Evolutionary conservation across 92 coral and sea anemone species (phyloP).

Genomic region (Paramuricea clavata): DNA sequence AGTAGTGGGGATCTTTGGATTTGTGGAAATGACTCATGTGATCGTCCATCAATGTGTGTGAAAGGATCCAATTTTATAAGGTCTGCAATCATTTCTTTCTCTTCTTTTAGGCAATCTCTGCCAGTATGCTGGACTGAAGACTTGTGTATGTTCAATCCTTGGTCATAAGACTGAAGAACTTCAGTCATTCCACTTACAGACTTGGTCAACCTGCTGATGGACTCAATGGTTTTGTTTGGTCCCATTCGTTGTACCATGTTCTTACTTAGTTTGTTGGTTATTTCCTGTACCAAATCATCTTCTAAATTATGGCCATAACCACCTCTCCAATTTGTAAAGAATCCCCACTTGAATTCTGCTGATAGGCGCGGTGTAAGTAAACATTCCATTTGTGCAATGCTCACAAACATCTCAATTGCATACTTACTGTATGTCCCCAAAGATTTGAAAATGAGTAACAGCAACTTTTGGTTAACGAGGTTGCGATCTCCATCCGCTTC

Average conservation of each 20-base stretch:
- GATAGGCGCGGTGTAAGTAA: constrained; percentile 23
- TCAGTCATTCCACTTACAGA: neutral
- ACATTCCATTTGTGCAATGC: constrained; percentile 38
- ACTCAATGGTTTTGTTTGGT: constrained; percentile 22
- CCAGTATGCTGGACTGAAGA: constrained; percentile 9
- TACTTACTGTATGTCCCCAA: neutral
- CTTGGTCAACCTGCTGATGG: constrained; percentile 23
- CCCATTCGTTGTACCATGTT: constrained; percentile 30
- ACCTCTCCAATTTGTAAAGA: constrained; percentile 29
- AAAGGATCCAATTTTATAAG: constrained; percentile 17
- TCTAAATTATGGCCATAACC: neutral
- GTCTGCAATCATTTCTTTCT: constrained; percentile 20
- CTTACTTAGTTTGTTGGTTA: constrained; percentile 13
- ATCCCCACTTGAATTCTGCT: constrained; percentile 28
- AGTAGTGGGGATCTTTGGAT: constrained; percentile 30
- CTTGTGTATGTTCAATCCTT: constrained; percentile 10
- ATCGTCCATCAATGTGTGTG: constrained; percentile 33
- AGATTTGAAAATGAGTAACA: constrained; percentile 15
- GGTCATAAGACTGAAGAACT: constrained; percentile 16
- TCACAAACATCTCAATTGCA: constrained; percentile 11
- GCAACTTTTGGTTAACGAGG: constrained; percentile 30
- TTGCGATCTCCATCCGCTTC: constrained; percentile 33
- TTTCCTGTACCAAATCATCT: constrained; percentile 20
- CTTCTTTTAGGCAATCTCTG: constrained; percentile 29
- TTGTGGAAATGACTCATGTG: constrained; percentile 15